A percentile compares a stretch with the other conserved stretches of the same genome.
phyloP scores from a whole-genome alignment of 92 coral and sea anemone species.

The Parazoanthus atlanticus region DNA sequence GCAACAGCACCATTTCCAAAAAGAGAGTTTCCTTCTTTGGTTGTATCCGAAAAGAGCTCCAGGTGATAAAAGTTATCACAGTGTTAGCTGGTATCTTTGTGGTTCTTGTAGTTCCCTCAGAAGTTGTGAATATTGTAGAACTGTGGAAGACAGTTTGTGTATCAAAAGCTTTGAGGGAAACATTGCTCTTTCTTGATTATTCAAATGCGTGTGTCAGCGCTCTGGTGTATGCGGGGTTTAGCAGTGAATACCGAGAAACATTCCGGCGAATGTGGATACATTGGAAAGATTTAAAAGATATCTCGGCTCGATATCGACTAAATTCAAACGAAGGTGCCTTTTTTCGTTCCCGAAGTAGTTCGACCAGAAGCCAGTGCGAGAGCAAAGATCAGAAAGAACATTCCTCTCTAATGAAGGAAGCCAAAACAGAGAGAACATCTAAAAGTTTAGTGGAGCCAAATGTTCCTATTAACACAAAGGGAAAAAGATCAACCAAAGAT shows the following conservation, averaged over 20 bases:
- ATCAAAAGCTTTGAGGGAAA: slow-evolving; percentile 8
- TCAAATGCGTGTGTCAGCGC: slow-evolving; percentile 40
- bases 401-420: background rate
- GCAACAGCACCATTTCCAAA: slow-evolving; percentile 1
- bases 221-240: slow-evolving; percentile 30
- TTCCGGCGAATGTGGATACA: slow-evolving; percentile 36
- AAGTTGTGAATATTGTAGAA: slow-evolving; percentile 32
- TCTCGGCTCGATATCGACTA: slow-evolving; percentile 18
- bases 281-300: slow-evolving; percentile 34
- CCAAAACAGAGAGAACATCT: background rate
- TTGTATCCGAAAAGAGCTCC: slow-evolving; percentile 34
- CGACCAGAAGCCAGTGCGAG: slow-evolving; percentile 29
- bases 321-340: slow-evolving; percentile 14
- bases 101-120: slow-evolving; percentile 33
- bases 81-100: slow-evolving; percentile 36
- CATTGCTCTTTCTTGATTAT: slow-evolving; percentile 26
- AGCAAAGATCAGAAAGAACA: slow-evolving; percentile 14
- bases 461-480: background rate
- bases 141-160: slow-evolving; percentile 20
- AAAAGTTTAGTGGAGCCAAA: background rate
- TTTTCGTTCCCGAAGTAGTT: slow-evolving; percentile 35
- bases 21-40: slow-evolving; percentile 38
- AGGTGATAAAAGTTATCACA: slow-evolving; percentile 36
- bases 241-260: slow-evolving; percentile 31
- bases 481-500: background rate